phyloP scores from a whole-genome alignment of 2,113 vertebrate genomes.

The Pangasianodon gigas region DNA sequence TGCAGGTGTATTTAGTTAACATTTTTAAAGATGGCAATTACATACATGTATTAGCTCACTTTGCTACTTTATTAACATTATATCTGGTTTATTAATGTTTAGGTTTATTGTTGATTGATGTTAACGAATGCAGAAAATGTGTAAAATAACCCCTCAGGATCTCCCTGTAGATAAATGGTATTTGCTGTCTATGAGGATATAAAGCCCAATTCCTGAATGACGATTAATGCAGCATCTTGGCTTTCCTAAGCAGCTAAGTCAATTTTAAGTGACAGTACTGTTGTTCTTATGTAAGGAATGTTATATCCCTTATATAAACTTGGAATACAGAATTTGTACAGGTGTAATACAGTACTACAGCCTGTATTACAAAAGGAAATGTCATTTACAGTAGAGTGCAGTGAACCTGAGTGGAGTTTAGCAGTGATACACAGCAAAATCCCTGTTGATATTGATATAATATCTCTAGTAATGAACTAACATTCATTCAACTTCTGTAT shows the following conservation, averaged over 20 bases:
- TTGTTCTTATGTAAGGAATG: background rate
- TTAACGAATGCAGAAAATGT: background rate
- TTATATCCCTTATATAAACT: background rate
- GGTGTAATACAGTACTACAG: background rate
- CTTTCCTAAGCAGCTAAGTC: conserved; percentile 1
- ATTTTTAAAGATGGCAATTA: background rate
- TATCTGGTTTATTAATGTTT: background rate
- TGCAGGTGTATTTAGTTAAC: background rate
- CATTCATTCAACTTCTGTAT: background rate
- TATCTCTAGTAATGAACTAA: background rate
- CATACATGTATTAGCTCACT: background rate
- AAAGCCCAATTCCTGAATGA: background rate
- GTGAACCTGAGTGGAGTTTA: background rate
- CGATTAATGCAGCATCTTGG: background rate
- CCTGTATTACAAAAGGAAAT: background rate
- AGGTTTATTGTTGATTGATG: background rate
- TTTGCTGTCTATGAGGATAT: background rate
- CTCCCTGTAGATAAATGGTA: background rate
- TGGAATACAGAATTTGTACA: background rate
- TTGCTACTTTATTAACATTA: background rate
- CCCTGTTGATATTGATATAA: background rate
- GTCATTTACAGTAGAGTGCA: background rate
- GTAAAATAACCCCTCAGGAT: background rate
- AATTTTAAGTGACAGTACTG: background rate
- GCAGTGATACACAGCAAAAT: background rate